Evolutionary conservation across 1,140 invertebrate species (phyloP).

Genomic region (Hylyphantes graminicola): DNA sequence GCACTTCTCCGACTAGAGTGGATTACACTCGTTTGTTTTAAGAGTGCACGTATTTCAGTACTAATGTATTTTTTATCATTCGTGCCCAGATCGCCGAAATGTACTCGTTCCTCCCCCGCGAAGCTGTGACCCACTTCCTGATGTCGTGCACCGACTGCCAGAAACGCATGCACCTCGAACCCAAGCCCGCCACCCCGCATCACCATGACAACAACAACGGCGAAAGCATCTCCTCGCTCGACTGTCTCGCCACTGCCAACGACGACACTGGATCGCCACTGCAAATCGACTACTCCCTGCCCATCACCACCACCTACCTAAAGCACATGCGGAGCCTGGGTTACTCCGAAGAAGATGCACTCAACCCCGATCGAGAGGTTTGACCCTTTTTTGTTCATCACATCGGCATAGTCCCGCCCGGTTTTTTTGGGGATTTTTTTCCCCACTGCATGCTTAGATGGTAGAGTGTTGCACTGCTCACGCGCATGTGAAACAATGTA

Average conservation of each 20-base stretch:
- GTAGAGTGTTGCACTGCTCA: neutral
- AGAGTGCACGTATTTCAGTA: no score
- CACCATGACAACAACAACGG: slow-evolving; percentile 51
- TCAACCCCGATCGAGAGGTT: slow-evolving; percentile 53
- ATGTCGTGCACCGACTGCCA: slow-evolving; percentile 94
- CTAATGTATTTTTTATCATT: no score
- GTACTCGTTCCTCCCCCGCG: slow-evolving; percentile 92
- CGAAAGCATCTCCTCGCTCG: slow-evolving; percentile 45
- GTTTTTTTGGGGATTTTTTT: neutral
- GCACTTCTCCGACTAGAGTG: no score
- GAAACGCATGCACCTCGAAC: slow-evolving; percentile 79
- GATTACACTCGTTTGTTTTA: no score
- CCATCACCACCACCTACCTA: slow-evolving; percentile 86
- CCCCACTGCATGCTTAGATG: neutral
- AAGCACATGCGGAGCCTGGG: slow-evolving; percentile 72
- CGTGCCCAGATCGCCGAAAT: slow-evolving; percentile 87
- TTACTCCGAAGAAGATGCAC: slow-evolving; percentile 61
- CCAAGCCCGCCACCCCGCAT: neutral
- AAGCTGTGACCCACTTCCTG: slow-evolving; percentile 94
- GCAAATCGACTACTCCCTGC: slow-evolving; percentile 81
- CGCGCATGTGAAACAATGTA: neutral
- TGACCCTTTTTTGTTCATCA: neutral
- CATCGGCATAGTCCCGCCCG: neutral
- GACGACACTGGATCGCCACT: slow-evolving; percentile 50
- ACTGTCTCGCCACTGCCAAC: slow-evolving; percentile 33